phyloP scores from a whole-genome alignment of 23 tunicate genomes.

The Styela clava region DNA sequence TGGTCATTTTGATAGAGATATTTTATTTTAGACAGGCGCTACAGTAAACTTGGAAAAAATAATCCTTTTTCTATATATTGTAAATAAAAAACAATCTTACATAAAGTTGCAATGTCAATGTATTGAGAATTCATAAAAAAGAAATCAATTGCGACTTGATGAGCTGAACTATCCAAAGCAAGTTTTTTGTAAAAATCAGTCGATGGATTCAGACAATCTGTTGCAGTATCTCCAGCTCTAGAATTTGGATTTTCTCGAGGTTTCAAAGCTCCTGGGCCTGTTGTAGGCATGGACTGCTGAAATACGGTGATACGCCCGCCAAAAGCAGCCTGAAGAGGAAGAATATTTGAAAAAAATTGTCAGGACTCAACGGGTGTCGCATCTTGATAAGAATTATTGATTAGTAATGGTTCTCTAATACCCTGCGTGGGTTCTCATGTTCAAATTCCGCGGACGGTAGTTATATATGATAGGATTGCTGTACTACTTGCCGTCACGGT shows the following conservation, averaged over 20 bases:
- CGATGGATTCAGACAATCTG: conserved; percentile 64
- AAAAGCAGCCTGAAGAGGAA: conserved; percentile 38
- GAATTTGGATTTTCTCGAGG: conserved; percentile 70
- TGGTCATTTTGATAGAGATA: too few species aligned
- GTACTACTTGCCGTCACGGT: too few species aligned
- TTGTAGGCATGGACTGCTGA: conserved; percentile 75
- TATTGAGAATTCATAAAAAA: conserved; percentile 92
- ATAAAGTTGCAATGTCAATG: conserved; percentile 95
- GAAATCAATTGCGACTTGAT: conserved; percentile 91
- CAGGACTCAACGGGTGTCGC: not conserved
- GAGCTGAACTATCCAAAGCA: conserved; percentile 90
- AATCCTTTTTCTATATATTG: too few species aligned
- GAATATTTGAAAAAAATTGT: too few species aligned
- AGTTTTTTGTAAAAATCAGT: conserved; percentile 95
- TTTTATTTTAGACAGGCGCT: too few species aligned
- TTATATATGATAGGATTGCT: too few species aligned
- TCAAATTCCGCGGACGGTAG: not conserved
- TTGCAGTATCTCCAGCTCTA: conserved; percentile 50
- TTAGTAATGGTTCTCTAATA: not conserved
- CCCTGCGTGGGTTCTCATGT: not conserved
- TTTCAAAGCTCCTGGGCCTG: conserved; percentile 80
- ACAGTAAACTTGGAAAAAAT: too few species aligned
- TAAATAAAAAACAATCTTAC: conserved; percentile 55
- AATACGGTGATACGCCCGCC: conserved; percentile 95
- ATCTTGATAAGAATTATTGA: not conserved